These are phyloP conservation scores for Drosophila varians DNA, from an alignment of 1,140 invertebrate genomes.

Conservation along the genomic window DNA sequence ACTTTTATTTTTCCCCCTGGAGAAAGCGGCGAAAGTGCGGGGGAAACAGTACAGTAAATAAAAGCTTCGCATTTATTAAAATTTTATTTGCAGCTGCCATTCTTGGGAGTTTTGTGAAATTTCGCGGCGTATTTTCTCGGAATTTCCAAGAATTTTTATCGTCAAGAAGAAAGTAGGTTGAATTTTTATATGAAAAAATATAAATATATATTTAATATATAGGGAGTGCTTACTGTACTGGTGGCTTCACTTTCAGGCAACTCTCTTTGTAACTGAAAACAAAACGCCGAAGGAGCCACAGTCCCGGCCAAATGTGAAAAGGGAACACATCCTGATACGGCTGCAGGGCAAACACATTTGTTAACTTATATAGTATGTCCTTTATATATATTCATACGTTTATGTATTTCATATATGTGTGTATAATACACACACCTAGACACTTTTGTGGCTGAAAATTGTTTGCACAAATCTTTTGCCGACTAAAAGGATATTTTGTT, in stretches of 20 bases:
- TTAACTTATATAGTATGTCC: neutral
- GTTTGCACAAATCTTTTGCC: conserved; percentile 44
- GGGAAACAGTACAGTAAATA: conserved; percentile 16
- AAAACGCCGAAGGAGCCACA: conserved; percentile 7
- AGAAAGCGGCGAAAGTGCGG: conserved; percentile 9
- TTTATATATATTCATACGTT: neutral
- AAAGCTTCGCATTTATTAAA: conserved; percentile 10
- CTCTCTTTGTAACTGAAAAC: conserved; percentile 18
- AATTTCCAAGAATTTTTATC: neutral
- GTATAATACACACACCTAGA: neutral
- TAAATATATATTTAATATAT: neutral
- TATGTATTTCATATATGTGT: neutral
- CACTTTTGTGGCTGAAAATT: conserved; percentile 34
- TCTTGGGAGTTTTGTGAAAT: neutral
- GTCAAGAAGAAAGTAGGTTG: neutral
- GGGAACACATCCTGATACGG: conserved; percentile 31
- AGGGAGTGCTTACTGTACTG: conserved; percentile 19
- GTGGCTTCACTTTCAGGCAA: conserved; percentile 36
- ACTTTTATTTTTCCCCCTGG: neutral
- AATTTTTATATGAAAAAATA: neutral
- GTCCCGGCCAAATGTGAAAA: conserved; percentile 20
- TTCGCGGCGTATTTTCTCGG: neutral
- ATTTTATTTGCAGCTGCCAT: neutral
- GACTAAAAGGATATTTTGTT: conserved; percentile 4
- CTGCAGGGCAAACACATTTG: conserved; percentile 36